Evolutionary conservation across 1,140 invertebrate genomes (phyloP).

Genomic region (Alviniconcha marisindica): DNA sequence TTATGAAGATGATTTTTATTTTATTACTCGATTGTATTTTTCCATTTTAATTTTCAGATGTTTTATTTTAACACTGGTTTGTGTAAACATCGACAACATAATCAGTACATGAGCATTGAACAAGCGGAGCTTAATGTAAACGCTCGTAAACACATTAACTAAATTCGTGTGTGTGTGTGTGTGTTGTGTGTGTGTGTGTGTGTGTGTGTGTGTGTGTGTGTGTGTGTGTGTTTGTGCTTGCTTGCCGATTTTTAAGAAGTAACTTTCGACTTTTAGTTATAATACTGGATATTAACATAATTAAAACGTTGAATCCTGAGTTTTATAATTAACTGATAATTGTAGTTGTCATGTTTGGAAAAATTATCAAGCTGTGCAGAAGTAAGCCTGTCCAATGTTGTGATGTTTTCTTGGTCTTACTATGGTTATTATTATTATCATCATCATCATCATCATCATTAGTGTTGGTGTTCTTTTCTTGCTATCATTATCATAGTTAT

Average conservation of each 20-base stretch:
- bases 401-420: too few species aligned
- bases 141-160: too few species aligned
- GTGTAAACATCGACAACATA: background rate
- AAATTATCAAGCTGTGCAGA: too few species aligned
- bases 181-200: background rate
- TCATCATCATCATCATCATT: too few species aligned
- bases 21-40: background rate
- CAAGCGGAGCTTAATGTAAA: background rate
- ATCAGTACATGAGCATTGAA: background rate
- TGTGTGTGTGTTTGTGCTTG: slow-evolving; percentile 3
- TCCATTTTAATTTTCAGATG: background rate
- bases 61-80: background rate
- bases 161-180: too few species aligned
- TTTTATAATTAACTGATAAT: background rate
- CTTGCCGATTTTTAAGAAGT: background rate
- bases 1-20: too few species aligned
- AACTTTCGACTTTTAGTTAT: background rate
- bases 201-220: background rate
- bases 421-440: too few species aligned
- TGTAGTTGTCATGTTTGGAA: background rate
- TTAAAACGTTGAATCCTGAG: background rate
- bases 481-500: too few species aligned
- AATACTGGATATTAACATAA: too few species aligned
- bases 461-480: too few species aligned
- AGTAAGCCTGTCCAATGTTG: too few species aligned